phyloP scores from a whole-genome alignment of 2,888 invertebrate genomes.

The Halictus quadricinctus region DNA sequence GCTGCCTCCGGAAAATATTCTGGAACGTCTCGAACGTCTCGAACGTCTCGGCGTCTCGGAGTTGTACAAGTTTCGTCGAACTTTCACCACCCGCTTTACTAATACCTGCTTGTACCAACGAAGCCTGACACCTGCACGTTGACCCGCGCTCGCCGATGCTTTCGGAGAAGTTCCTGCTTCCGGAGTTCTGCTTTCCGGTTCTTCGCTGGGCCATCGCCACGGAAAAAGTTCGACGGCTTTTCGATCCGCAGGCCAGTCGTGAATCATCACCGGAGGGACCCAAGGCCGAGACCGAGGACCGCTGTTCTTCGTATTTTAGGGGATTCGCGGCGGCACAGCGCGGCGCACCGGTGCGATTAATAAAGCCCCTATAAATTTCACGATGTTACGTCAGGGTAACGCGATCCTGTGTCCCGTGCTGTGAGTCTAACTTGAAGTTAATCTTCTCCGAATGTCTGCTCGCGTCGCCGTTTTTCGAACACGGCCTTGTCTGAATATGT shows the following conservation, averaged over 20 bases:
- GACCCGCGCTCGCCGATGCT: background rate
- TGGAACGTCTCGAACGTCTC: background rate
- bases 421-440: background rate
- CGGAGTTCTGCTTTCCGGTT: background rate
- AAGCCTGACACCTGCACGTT: conserved; percentile 17
- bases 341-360: background rate
- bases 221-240: conserved; percentile 10
- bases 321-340: background rate
- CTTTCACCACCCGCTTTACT: conserved; percentile 10
- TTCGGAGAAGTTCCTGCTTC: background rate
- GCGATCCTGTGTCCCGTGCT: background rate
- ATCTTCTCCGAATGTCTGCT: background rate
- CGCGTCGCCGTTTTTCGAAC: background rate
- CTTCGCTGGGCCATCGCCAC: background rate
- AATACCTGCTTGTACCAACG: conserved; percentile 19
- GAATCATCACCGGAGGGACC: conserved; percentile 9
- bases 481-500: background rate
- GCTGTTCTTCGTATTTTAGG: background rate
- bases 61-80: conserved; percentile 16
- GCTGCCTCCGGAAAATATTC: conserved; percentile 21
- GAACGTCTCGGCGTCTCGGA: background rate
- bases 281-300: background rate
- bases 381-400: background rate
- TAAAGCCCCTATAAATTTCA: conserved; percentile 17
- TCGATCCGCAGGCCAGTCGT: background rate